Conservation (phyloP, 2,888 invertebrate genomes). For the Tigriopus californicus region DNA sequence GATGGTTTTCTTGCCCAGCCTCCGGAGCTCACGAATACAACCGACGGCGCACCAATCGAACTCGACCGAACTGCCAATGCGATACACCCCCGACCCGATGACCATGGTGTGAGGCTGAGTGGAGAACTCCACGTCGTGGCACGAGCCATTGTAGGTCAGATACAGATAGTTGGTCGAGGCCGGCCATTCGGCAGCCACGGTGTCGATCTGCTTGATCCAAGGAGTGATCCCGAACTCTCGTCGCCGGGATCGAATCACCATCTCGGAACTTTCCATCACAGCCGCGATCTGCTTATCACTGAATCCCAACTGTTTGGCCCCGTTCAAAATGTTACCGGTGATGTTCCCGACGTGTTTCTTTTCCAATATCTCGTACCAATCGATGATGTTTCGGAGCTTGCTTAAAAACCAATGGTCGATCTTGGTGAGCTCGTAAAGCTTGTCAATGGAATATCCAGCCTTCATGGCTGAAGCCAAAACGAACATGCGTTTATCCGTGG, state of each 20-base stretch:
- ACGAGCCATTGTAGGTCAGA: conserved; percentile 73
- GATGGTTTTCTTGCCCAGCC: conserved; percentile 70
- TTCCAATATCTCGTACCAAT: conserved; percentile 42
- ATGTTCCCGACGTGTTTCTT: conserved; percentile 39
- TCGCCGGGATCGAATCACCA: conserved; percentile 33
- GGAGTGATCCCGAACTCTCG: conserved; percentile 43
- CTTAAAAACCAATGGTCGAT: conserved; percentile 93
- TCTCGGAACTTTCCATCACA: conserved; percentile 66
- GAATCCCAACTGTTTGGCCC: conserved; percentile 85
- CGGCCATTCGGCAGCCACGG: conserved; percentile 98
- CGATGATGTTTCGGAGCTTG: conserved; percentile 79
- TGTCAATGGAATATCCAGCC: conserved; percentile 56
- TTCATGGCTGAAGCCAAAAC: conserved; percentile 83
- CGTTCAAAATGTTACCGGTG: conserved; percentile 41
- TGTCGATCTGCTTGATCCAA: conserved; percentile 91
- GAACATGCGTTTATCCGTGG: conserved; percentile 93
- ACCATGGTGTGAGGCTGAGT: conserved; percentile 3
- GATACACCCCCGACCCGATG: conserved; percentile 39
- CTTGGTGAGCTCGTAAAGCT: conserved; percentile 75
- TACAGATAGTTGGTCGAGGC: conserved; percentile 97
- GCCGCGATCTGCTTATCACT: conserved; percentile 88
- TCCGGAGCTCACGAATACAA: conserved; percentile 71
- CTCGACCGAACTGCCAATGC: conserved; percentile 97
- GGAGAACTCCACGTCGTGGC: conserved; percentile 44
- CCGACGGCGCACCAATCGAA: conserved; percentile 99